These are phyloP conservation scores for Bostrychus sinensis DNA, from an alignment of 2,113 vertebrate species.

Conservation along the genomic window DNA sequence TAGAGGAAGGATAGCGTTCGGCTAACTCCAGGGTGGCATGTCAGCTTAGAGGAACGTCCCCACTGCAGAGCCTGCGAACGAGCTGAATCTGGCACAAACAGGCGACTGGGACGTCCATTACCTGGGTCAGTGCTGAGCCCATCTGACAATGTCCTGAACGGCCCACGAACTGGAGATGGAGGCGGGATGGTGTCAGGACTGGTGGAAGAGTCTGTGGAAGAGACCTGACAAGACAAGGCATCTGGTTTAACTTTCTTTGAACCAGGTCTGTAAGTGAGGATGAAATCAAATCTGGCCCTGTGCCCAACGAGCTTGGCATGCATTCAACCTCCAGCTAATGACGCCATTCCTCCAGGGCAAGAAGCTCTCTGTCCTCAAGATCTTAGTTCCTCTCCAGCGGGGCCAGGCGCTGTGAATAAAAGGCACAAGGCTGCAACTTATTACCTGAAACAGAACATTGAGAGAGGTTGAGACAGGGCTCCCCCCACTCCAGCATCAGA, in stretches of 20 bases:
- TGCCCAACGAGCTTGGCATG: neutral
- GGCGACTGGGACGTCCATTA: neutral
- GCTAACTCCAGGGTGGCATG: neutral
- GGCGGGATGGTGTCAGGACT: neutral
- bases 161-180: neutral
- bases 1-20: neutral
- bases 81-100: neutral
- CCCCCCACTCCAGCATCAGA: neutral
- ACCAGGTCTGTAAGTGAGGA: neutral
- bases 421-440: neutral
- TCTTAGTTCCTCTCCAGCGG: neutral
- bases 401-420: fast-evolving
- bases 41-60: neutral
- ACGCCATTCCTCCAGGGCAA: neutral
- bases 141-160: neutral
- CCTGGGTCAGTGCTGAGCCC: neutral
- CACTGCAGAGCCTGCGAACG: neutral
- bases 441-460: neutral
- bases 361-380: neutral
- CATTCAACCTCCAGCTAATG: neutral
- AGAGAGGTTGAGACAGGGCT: neutral
- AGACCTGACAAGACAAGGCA: neutral
- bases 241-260: neutral
- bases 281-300: neutral
- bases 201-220: neutral